phyloP scores from a whole-genome alignment of 2,797 vertebrate genomes.

The Cryptoprocta ferox region DNA sequence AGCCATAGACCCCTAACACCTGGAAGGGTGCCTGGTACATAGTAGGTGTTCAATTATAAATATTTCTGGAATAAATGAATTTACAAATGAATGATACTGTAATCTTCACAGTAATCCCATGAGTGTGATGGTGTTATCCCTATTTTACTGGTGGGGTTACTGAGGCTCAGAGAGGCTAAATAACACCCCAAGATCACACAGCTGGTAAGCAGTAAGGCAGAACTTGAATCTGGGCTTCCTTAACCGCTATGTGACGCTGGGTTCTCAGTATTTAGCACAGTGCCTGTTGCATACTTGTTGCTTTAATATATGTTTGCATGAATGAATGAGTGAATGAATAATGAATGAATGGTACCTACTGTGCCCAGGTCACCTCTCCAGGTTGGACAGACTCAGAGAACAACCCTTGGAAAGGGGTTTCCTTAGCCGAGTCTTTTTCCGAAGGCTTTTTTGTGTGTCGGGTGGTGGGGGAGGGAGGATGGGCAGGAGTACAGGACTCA shows the following conservation, averaged over 20 bases:
- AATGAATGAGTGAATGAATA: background rate
- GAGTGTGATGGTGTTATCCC: background rate
- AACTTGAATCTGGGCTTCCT: background rate
- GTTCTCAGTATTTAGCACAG: background rate
- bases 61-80: background rate
- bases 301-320: background rate
- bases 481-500: background rate
- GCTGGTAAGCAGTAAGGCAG: background rate
- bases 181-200: background rate
- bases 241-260: background rate
- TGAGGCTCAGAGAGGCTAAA: background rate
- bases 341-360: background rate
- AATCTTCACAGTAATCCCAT: background rate
- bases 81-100: background rate
- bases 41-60: background rate
- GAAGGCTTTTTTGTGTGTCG: background rate
- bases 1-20: background rate
- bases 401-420: background rate
- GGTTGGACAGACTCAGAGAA: background rate
- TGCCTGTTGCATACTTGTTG: background rate
- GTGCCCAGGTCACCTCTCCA: background rate
- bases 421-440: background rate
- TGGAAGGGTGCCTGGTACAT: background rate
- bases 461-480: rapidly evolving
- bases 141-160: background rate